phyloP scores from a whole-genome alignment of 1,140 invertebrate species.

The Panagrolaimus sp. region DNA sequence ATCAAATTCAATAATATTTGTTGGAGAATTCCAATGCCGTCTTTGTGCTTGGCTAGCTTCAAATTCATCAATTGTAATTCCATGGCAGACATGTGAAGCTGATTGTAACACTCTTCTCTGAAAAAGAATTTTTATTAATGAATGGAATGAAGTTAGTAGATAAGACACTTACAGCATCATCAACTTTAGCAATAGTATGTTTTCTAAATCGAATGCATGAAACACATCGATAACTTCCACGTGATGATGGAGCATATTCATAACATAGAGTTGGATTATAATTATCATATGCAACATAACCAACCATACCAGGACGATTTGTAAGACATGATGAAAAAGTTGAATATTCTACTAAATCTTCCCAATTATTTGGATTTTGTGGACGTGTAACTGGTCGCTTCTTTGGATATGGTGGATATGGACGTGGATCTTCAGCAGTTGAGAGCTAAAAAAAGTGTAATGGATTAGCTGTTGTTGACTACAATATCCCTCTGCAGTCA shows the following conservation, averaged over 20 bases:
- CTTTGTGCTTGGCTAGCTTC: background rate
- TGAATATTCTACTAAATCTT: background rate
- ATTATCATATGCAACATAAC: background rate
- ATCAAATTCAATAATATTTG: too few relatives aligned
- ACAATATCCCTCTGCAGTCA: too few relatives aligned
- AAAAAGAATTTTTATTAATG: background rate
- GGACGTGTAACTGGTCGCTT: background rate
- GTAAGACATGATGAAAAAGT: background rate
- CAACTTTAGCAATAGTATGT: background rate
- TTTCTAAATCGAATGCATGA: background rate
- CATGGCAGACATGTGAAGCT: background rate
- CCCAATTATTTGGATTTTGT: background rate
- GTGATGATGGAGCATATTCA: background rate
- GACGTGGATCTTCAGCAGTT: background rate
- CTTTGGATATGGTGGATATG: background rate
- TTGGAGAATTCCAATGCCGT: background rate
- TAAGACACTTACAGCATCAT: conserved; percentile 1
- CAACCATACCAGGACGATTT: background rate
- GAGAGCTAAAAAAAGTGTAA: background rate
- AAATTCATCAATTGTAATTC: background rate
- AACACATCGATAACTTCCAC: background rate
- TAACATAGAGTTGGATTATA: background rate
- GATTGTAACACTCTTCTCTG: conserved; percentile 1
- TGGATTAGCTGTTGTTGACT: background rate
- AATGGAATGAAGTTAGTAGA: background rate